phyloP scores from a whole-genome alignment of 2,113 vertebrate species.

The Anguilla rostrata region DNA sequence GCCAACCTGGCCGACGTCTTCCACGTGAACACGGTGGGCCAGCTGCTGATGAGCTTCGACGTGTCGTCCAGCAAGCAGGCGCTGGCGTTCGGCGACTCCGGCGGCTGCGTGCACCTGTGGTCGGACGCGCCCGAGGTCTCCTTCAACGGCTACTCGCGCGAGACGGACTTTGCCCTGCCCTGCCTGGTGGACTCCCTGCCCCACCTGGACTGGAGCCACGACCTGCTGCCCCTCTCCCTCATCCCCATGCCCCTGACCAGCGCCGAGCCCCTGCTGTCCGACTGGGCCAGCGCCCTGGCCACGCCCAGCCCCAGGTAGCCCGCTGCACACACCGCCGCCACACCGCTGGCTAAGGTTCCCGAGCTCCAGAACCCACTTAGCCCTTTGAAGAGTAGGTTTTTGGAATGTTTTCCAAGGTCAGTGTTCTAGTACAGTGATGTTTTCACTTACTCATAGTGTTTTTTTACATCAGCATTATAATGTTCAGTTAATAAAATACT shows the following conservation, averaged over 20 bases:
- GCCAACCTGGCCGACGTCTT: conserved; percentile 93
- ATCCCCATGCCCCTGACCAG: conserved; percentile 88
- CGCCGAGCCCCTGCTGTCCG: conserved; percentile 81
- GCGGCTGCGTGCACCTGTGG: conserved; percentile 94
- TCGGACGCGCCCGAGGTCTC: conserved; percentile 86
- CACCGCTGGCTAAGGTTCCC: too few species aligned
- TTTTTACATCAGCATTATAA: too few species aligned
- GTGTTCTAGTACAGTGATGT: too few species aligned
- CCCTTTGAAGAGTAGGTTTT: too few species aligned
- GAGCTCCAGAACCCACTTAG: too few species aligned
- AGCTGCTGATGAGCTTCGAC: conserved; percentile 93
- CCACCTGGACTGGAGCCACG: conserved; percentile 94
- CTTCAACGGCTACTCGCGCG: conserved; percentile 91
- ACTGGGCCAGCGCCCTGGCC: conserved; percentile 81
- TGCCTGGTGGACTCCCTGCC: conserved; percentile 91
- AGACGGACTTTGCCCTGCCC: conserved; percentile 89
- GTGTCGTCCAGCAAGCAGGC: conserved; percentile 95
- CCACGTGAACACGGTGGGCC: conserved; percentile 93
- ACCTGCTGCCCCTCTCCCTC: conserved; percentile 89
- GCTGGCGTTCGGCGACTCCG: conserved; percentile 91
- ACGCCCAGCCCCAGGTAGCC: conserved; percentile 83
- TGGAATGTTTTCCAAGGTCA: too few species aligned
- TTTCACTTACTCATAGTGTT: too few species aligned
- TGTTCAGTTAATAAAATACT: too few species aligned
- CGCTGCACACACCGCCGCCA: too few species aligned